These are phyloP conservation scores for Amiota minor DNA, from an alignment of 2,888 invertebrate species.

Conservation along the genomic window DNA sequence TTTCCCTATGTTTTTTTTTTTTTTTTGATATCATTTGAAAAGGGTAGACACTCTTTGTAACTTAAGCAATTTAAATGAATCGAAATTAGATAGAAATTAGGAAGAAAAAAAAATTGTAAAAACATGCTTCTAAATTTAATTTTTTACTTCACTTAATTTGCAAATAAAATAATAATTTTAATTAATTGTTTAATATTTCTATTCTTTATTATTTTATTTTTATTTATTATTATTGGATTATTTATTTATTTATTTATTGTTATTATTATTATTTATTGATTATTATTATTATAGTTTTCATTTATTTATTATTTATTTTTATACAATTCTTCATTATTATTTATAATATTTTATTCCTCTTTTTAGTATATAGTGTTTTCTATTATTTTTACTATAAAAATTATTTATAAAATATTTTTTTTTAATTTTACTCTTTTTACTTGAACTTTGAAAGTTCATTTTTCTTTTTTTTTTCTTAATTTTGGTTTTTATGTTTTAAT, in stretches of 20 bases:
- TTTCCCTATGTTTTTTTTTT: too few species aligned
- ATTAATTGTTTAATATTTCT: too few species aligned
- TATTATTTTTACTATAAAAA: slow-evolving; percentile 31
- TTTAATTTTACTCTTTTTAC: slow-evolving; percentile 6
- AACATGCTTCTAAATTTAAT: too few species aligned
- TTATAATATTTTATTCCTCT: background rate
- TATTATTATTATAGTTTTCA: slow-evolving; percentile 26
- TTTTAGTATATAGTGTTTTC: background rate
- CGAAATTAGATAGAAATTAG: background rate
- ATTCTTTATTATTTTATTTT: too few species aligned
- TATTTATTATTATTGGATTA: slow-evolving; percentile 16
- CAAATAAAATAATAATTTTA: too few species aligned
- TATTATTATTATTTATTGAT: background rate
- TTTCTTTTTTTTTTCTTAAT: background rate
- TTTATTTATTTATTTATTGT: background rate
- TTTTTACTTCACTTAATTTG: too few species aligned
- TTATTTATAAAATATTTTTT: slow-evolving; percentile 2
- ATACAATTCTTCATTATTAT: background rate
- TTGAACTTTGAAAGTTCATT: background rate
- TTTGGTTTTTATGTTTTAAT: background rate
- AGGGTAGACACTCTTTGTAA: background rate
- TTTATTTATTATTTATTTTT: background rate
- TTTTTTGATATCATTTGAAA: too few species aligned
- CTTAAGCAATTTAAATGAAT: background rate
- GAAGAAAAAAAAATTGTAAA: background rate